Percentiles rank a stretch among this genome's conserved stretches.
phyloP scores from a whole-genome alignment of 2,113 vertebrate species.

The pig (Sus scrofa) region T2T-Sscrofa CM000828.6:54137501-54138000 shows the following conservation, averaged over 20 bases:
- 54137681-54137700: not conserved
- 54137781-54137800: constrained; percentile 15
- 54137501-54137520: not conserved
- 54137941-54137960: not conserved
- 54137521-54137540: not conserved
- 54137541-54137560: not conserved
- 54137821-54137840: not conserved
- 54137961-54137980: not conserved
- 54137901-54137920: not conserved
- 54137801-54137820: not conserved
- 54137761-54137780: not conserved
- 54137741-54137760: not conserved
- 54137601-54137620: not conserved
- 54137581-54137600: not conserved
- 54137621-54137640: not conserved
- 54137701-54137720: not conserved
- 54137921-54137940: not conserved
- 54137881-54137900: not conserved
- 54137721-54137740: not conserved
- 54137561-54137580: not conserved
- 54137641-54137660: not conserved
- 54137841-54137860: not conserved
- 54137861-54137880: not conserved
- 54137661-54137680: too few species aligned
- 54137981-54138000: not conserved